Conservation (phyloP, 2,797 vertebrate genomes). For the Microctenopoma lineatum region DNA sequence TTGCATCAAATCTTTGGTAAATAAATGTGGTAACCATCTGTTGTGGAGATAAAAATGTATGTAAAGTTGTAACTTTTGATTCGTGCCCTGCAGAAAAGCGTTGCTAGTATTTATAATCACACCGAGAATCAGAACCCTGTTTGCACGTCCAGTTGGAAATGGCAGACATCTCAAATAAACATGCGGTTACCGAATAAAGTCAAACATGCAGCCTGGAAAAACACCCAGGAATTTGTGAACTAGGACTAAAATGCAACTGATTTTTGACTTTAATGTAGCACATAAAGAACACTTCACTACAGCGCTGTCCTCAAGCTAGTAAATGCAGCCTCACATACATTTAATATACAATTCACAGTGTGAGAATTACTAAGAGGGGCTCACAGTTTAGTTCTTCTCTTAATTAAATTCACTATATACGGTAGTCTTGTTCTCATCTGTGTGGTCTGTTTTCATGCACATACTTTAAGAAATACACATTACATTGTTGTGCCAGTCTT, state of each 20-base stretch:
- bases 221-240: neutral
- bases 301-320: neutral
- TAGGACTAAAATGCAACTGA: neutral
- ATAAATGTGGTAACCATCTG: too few relatives aligned
- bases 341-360: neutral
- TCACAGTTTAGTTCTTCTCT: neutral
- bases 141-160: constrained; percentile 24
- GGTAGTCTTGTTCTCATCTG: neutral
- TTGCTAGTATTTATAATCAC: neutral
- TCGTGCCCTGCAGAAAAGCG: neutral
- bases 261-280: neutral
- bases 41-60: neutral
- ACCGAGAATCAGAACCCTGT: constrained; percentile 4
- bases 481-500: constrained; percentile 26
- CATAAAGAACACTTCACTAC: neutral
- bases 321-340: neutral
- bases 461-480: constrained; percentile 5
- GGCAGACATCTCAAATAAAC: constrained; percentile 34
- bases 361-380: neutral
- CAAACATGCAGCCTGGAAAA: constrained; percentile 17
- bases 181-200: constrained; percentile 32
- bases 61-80: neutral
- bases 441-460: constrained; percentile 43
- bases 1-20: too few relatives aligned
- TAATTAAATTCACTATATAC: neutral